These are phyloP conservation scores for Telmatochromis sp. DNA, from an alignment of 2,113 vertebrate species.

Conservation along the genomic window DNA sequence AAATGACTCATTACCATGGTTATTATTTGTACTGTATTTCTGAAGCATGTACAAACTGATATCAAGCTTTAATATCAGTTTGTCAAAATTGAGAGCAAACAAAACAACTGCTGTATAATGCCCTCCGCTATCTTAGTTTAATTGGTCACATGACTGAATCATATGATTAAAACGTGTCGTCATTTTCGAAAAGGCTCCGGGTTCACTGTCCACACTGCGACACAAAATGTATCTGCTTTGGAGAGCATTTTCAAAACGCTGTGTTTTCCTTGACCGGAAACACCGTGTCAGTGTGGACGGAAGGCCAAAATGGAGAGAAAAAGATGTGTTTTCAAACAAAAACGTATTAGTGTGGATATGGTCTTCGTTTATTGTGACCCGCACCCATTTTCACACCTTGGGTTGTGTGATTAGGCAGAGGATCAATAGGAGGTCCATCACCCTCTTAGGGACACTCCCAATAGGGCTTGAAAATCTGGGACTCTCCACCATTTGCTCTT, in stretches of 20 bases:
- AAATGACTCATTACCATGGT: background rate
- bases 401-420: background rate
- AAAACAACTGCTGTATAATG: background rate
- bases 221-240: background rate
- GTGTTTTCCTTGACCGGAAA: background rate
- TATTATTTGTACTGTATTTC: background rate
- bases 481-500: background rate
- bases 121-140: background rate
- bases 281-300: fast-evolving
- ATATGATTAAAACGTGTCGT: background rate
- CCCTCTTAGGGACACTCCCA: background rate
- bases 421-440: background rate
- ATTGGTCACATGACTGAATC: background rate
- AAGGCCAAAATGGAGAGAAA: background rate
- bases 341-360: background rate
- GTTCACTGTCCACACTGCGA: background rate
- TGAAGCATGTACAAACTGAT: background rate
- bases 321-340: background rate
- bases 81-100: background rate
- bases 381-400: background rate
- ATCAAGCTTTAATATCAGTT: background rate
- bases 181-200: background rate
- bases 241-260: background rate
- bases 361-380: background rate
- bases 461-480: background rate